Base-by-base conservation (phyloP, 2,113 vertebrate species). In the Epinephelus fuscoguttatus region DNA sequence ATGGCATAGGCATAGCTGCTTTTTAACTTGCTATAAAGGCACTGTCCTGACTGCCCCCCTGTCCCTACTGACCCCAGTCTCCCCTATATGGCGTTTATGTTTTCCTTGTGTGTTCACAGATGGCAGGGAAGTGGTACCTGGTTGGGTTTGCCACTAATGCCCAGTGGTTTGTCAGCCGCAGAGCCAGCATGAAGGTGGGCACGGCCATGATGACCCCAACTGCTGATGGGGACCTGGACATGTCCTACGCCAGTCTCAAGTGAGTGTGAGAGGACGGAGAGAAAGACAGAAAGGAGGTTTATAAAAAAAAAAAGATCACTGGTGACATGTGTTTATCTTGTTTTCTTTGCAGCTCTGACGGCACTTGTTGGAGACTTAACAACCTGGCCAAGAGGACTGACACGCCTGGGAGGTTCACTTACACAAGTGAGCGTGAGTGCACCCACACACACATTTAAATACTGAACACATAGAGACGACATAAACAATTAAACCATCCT, bases 71-170 rank as follows among this genome's bases (percentile, higher is more conserved):
- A 45, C 42, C 42, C 42, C 42, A 12, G 8, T 45, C 11, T 45
- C 9, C 42, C 42, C 42, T 12, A 45, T 12, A 45, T 45, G 42
- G 0, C 21, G 42, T 21, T 64, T 21, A 11, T 21, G 15, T 37
- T 33, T 50, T 7, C 33, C 2, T 42, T 47, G 25, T 73, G 27
- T 61, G 13, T 53, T 6, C 75, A 27, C 84, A 98, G 98, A 84
- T 97, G 81, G 69, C 91, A 1, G 97, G 97, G 15, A 96, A 85
- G 56, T 98, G 98, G 97, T 97, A 96, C 71, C 90, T 96, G 84
- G 82, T 97, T 0, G 97, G 95, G 62, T 92, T 97, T 89, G 97
- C 96, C 3, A 96, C 96, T 27, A 93, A 94, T n/a, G 94, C 96
- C 15, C 68, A 89, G 72, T 97, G 96, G 96, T 96, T 96, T 84